Percentiles rank a stretch among this genome's conserved stretches.
These are phyloP conservation scores for Nothobranchius kuhntae DNA, from an alignment of 2,113 vertebrate genomes.

Conservation along the genomic window DNA sequence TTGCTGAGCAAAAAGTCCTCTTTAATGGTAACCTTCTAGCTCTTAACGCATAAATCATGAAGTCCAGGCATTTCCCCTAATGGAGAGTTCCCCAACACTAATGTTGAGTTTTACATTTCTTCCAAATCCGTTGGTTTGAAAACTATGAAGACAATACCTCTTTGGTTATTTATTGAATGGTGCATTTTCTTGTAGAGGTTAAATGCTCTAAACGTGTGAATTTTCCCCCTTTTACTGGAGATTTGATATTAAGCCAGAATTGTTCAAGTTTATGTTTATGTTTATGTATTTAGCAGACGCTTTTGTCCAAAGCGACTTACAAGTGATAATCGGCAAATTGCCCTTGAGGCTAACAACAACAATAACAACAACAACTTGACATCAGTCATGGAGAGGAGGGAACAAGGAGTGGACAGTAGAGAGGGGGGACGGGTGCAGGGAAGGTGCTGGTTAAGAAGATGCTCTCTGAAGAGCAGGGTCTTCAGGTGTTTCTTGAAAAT, in stretches of 20 bases:
- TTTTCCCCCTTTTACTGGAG: not conserved
- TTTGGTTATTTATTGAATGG: not conserved
- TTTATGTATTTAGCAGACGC: too few species aligned
- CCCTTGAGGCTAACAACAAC: too few species aligned
- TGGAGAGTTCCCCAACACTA: not conserved
- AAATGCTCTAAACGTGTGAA: not conserved
- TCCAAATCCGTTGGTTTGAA: not conserved
- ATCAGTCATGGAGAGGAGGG: too few species aligned
- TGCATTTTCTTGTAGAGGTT: not conserved
- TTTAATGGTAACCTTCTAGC: conserved; percentile 28
- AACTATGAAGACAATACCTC: not conserved
- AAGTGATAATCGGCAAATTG: too few species aligned
- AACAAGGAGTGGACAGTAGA: too few species aligned
- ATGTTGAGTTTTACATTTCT: conserved; percentile 2
- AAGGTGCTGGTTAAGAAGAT: too few species aligned
- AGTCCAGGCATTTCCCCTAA: not conserved
- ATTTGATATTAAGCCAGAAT: not conserved
- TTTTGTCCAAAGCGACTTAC: too few species aligned
- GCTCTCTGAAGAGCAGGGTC: too few species aligned
- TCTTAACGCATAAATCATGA: conserved; percentile 20
- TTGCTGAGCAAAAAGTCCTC: conserved; percentile 5
- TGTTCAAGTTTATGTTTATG: too few species aligned
- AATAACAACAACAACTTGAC: too few species aligned
- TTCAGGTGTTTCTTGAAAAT: too few species aligned
- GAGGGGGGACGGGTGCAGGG: too few species aligned